Base-by-base conservation (phyloP, 2,888 invertebrate species). In the Acheta domesticus region DNA sequence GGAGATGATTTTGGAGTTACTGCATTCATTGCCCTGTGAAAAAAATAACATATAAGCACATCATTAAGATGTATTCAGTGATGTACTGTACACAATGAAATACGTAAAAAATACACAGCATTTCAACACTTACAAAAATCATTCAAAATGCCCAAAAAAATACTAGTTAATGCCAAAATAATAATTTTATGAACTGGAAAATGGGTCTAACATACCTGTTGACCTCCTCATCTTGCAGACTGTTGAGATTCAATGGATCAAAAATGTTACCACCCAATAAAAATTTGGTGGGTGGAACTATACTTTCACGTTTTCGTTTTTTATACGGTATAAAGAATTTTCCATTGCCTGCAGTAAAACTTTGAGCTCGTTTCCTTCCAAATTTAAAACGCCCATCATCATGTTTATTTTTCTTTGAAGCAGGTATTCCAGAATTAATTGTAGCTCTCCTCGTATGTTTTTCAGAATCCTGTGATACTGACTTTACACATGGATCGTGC, bases 1-100 rank as follows among this genome's bases (percentile, higher is more conserved):
- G 98, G 98, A 80, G 97, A 97, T 49, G 96, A 96, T 85, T 95
- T 94, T 79, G 97, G 97, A 20, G 97, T 97, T 0, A 94, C 93
- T n/a, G 94, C 93, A 87, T 95, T 95, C 90, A 95, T 93, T 12
- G 93, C 93, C 83, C 93, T 89, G 84, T 23, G 75, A 49, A 74
- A 48, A n/a, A 76, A 73, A 79, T 36, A 75, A 75, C 8, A 48
- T 48, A 2, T 77, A 48, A 77, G 48, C 20, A 77, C 48, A 78
- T 77, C 14, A 76, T 78, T 76, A 74, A 36, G 19, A 12, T 14
- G 14, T 19, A 78, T n/a, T 73, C 23, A 77, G 23, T 36, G 2
- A 11, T 2, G 21, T 2, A 23, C 23, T 11, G 11, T 8, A 8
- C 36, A 8, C 36, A 36, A 36, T 36, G 36, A 36, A 8, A 36